Evolutionary conservation across 1,140 invertebrate species (phyloP), one percentile per base, ranked within the genome.

Genomic region (Lepidurus couesii): DNA sequence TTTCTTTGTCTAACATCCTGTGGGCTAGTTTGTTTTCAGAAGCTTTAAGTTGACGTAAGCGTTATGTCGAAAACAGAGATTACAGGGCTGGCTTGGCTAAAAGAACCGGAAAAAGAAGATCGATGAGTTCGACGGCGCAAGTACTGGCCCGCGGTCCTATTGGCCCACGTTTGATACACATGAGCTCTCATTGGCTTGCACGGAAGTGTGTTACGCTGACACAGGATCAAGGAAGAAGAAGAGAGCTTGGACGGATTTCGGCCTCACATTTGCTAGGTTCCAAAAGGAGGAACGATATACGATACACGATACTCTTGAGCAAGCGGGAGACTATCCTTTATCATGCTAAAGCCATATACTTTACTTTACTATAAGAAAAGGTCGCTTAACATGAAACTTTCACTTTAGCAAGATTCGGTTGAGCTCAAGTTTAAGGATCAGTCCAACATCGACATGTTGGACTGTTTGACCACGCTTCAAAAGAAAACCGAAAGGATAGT

Each of bases 61-160:
- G 8, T 65, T 65, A 21, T 65, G 16, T 16, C 8, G 53, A 16
- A 65, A 9, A 65, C 8, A 21, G 45, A 21, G 21, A 65, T 65
- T 65, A 65, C 53, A 65, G 8, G 53, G 47, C 47, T 65, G 53
- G 53, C 53, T 13, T 21, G 53, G 13, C 53, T 65, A 7, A 16
- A 21, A 65, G 53, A 65, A n/a, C 53, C 53, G 53, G 53, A 21
- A 65, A 65, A 65, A 7, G 6, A 65, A 65, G 53, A 65, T 65
- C 53, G 53, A 65, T 65, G 53, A 65, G 53, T 21, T 65, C n/a
- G 53, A 65, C 53, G 53, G 53, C 53, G 53, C 53, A 65, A 65
- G 53, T 65, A 65, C 53, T 65, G 13, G 16, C 53, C 53, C 13
- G 6, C 10, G n/a, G 6, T 65, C 21, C 53, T 65, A 65, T 65